Conservation (phyloP, 2,888 invertebrate species). For the Oxytorus armatus region DNA sequence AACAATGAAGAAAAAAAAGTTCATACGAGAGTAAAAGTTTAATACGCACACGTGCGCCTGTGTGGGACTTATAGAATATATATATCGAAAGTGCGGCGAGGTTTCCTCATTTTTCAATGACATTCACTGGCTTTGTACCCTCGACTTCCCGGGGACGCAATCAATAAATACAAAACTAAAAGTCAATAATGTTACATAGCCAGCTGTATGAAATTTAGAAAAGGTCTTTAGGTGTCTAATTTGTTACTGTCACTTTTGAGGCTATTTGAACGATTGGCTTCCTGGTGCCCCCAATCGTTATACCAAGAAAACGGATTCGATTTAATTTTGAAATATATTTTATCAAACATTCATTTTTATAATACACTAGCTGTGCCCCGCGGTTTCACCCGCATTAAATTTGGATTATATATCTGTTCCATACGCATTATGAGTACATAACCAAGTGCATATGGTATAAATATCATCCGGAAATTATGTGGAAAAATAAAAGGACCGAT, state of each 20-base stretch:
- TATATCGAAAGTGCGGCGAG: conserved; percentile 41
- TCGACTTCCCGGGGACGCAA: conserved; percentile 34
- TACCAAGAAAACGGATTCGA: not conserved
- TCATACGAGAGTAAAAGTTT: conserved; percentile 26
- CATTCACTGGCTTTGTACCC: conserved; percentile 45
- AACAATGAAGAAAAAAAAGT: conserved; percentile 23
- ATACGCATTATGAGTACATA: too few species aligned
- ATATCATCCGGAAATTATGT: too few species aligned
- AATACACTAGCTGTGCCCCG: too few species aligned
- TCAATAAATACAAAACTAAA: conserved; percentile 23
- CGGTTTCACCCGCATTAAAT: too few species aligned
- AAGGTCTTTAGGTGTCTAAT: not conserved
- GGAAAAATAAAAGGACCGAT: too few species aligned
- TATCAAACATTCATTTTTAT: not conserved
- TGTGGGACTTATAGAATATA: conserved; percentile 35
- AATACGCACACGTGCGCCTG: conserved; percentile 20
- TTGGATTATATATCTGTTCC: too few species aligned
- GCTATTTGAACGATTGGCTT: conserved; percentile 9
- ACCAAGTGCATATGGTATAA: too few species aligned
- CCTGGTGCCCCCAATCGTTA: not conserved
- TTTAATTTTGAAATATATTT: conserved; percentile 3
- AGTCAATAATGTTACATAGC: conserved; percentile 9
- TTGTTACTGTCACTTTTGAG: conserved; percentile 2
- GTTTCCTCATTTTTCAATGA: conserved; percentile 54
- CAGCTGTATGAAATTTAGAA: not conserved